Evolutionary conservation across 2,113 vertebrate species (phyloP).

Genomic region (Rallus limicola): DNA sequence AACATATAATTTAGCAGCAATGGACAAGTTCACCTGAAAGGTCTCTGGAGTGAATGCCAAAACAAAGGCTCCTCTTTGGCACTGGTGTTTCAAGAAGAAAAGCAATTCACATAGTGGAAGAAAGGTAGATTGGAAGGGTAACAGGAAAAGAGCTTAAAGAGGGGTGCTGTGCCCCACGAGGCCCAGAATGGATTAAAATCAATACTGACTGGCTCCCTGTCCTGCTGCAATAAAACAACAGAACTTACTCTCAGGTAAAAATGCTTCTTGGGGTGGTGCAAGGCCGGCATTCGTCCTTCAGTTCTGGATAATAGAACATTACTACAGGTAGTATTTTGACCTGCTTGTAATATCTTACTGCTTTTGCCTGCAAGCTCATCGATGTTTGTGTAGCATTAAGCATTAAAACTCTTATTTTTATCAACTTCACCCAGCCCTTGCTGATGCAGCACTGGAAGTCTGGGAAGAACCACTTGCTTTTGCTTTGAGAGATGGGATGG

Average conservation of each 20-base stretch:
- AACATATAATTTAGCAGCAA: background rate
- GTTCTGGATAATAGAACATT: background rate
- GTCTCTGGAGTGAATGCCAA: background rate
- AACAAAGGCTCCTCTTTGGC: conserved; percentile 5
- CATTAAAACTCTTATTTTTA: conserved; percentile 35
- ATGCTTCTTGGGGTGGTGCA: background rate
- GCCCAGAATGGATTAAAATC: background rate
- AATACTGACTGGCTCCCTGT: background rate
- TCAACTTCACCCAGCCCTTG: background rate
- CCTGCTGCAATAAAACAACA: background rate
- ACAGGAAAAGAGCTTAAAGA: background rate
- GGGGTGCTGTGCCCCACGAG: background rate
- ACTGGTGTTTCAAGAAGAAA: background rate
- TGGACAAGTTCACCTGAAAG: background rate
- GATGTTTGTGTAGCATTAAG: conserved; percentile 23
- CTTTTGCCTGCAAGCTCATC: background rate
- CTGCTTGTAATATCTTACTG: background rate
- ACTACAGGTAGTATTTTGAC: background rate
- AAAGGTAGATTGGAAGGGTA: background rate
- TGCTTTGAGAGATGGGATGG: conserved; percentile 22
- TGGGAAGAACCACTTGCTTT: background rate
- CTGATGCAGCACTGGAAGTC: conserved; percentile 19
- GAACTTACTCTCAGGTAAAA: background rate
- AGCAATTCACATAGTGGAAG: background rate
- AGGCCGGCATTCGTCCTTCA: background rate